phyloP scores from a whole-genome alignment of 2,888 invertebrate genomes.

The Trissoscelio sp. region DNA sequence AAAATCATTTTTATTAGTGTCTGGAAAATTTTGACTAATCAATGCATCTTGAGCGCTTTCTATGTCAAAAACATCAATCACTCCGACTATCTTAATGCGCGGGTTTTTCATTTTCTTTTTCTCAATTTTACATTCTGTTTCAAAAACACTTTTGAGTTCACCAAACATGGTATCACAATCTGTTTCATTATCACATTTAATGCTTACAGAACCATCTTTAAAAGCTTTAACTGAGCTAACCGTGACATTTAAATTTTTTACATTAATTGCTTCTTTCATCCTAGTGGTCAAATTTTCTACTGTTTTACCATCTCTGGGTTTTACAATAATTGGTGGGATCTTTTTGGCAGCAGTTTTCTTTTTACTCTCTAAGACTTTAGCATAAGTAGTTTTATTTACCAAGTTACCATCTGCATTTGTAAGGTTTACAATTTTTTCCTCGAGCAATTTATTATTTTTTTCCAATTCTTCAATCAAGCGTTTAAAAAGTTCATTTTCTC shows the following conservation, averaged over 20 bases:
- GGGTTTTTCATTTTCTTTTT: constrained; percentile 14
- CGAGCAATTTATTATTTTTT: background rate
- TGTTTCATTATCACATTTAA: constrained; percentile 5
- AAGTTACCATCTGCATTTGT: background rate
- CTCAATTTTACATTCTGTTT: constrained; percentile 1
- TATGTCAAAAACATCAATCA: background rate
- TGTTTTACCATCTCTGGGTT: background rate
- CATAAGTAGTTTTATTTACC: constrained; percentile 3
- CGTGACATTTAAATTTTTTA: background rate
- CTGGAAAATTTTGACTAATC: constrained; percentile 26
- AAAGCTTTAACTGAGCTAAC: constrained; percentile 3
- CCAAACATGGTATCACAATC: background rate
- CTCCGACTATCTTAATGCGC: constrained; percentile 28
- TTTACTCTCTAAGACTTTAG: background rate
- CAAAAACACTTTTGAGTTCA: background rate
- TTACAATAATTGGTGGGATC: constrained; percentile 8
- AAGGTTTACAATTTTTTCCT: background rate
- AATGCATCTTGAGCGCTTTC: background rate
- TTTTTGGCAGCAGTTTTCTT: background rate
- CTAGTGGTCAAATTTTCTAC: background rate
- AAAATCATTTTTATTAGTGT: no score
- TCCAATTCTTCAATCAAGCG: background rate
- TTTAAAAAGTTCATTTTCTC: constrained; percentile 19
- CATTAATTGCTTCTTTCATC: constrained; percentile 14
- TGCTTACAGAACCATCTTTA: background rate